Evolutionary conservation across 1,140 invertebrate genomes (phyloP).

Genomic region (Chlorops oryzae): DNA sequence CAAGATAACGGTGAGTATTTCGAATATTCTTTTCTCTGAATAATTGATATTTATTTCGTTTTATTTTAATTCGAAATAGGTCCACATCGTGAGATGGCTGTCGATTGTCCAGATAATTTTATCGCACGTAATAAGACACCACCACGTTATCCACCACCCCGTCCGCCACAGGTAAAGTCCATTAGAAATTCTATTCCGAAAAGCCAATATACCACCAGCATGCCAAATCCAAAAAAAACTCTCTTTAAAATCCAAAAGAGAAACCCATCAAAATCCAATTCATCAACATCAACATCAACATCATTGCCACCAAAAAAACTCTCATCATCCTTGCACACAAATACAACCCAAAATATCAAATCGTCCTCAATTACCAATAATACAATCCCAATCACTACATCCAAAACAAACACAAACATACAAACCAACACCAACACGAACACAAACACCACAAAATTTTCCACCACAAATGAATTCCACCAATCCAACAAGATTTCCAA

Average conservation of each 20-base stretch:
- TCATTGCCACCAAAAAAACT: constrained; percentile 2
- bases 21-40: not conserved
- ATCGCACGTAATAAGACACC: constrained; percentile 84
- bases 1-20: constrained; percentile 57
- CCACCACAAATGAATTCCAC: constrained; percentile 11
- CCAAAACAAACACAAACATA: constrained; percentile 19
- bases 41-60: not conserved
- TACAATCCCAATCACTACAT: constrained; percentile 11
- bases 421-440: constrained; percentile 21
- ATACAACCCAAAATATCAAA: not conserved
- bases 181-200: not conserved
- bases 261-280: constrained; percentile 6
- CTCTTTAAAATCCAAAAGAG: not conserved
- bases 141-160: constrained; percentile 80
- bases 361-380: not conserved
- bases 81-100: constrained; percentile 93
- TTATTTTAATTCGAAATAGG: constrained; percentile 49
- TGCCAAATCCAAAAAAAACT: constrained; percentile 1
- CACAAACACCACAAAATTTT: constrained; percentile 28
- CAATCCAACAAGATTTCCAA: constrained; percentile 2
- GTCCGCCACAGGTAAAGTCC: constrained; percentile 51
- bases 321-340: too few relatives aligned
- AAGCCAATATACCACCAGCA: not conserved
- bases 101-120: constrained; percentile 95
- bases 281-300: constrained; percentile 10